These are phyloP conservation scores for Myotis yumanensis DNA, from an alignment of 2,113 vertebrate genomes.

Conservation along the genomic window DNA sequence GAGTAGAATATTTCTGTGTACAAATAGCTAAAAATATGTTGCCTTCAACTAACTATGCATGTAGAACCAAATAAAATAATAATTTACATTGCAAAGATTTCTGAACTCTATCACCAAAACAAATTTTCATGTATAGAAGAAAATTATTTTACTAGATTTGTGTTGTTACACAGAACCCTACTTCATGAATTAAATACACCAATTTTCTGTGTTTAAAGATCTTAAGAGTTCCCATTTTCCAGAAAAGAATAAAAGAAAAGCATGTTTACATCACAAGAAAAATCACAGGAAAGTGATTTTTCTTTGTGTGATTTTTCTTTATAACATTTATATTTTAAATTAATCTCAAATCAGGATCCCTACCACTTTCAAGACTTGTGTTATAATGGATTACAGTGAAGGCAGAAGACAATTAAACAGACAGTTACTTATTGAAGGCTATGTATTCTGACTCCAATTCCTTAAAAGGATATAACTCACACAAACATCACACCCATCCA, in stretches of 20 bases:
- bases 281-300: not conserved
- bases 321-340: not conserved
- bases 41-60: not conserved
- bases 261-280: not conserved
- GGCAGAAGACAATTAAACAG: not conserved
- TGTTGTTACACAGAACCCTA: not conserved
- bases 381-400: not conserved
- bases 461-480: not conserved
- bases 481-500: not conserved
- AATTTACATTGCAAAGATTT: conserved; percentile 16
- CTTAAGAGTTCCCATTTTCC: not conserved
- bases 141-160: not conserved
- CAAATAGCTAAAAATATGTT: not conserved
- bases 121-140: not conserved
- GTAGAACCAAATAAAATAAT: not conserved
- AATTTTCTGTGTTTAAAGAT: not conserved
- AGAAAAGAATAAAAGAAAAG: not conserved
- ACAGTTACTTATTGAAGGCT: not conserved
- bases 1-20: not conserved
- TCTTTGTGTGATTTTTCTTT: not conserved
- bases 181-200: not conserved
- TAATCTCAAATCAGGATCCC: not conserved
- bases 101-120: not conserved
- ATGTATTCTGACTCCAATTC: not conserved
- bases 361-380: not conserved